A percentile compares a stretch with the other conserved stretches of the same genome.
phyloP scores from a whole-genome alignment of 2,888 invertebrate genomes.

The Drepana falcataria region DNA sequence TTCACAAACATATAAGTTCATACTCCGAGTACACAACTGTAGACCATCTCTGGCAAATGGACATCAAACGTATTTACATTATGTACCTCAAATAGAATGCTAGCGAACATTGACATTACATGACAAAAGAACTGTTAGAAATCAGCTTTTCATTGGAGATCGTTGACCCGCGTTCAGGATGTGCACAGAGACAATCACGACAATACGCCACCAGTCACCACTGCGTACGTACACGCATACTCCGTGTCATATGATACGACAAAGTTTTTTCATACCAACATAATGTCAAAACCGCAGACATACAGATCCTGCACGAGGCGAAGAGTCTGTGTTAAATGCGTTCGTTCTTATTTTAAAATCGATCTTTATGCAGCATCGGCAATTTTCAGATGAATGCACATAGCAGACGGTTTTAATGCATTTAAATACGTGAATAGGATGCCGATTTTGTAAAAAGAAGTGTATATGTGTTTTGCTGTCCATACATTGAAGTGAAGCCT shows the following conservation, averaged over 20 bases:
- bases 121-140: conserved; percentile 44
- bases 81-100: conserved; percentile 20
- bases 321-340: neutral
- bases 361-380: neutral
- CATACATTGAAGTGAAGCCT: too few species aligned
- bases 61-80: conserved; percentile 21
- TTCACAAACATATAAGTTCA: too few species aligned
- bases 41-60: conserved; percentile 5
- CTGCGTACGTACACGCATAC: conserved; percentile 49
- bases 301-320: neutral
- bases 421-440: too few species aligned
- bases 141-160: conserved; percentile 63
- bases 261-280: conserved; percentile 10
- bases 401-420: too few species aligned
- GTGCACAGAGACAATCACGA: conserved; percentile 59
- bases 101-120: conserved; percentile 44
- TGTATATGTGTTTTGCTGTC: too few species aligned
- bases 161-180: conserved; percentile 65
- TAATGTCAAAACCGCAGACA: conserved; percentile 5
- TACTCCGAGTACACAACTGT: too few species aligned
- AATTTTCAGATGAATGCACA: too few species aligned
- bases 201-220: conserved; percentile 8
- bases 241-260: conserved; percentile 34
- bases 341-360: too few species aligned
- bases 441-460: too few species aligned